A percentile compares a stretch with the other conserved stretches of the same genome.
Conservation (phyloP, 2,113 vertebrate genomes). For the Phaethornis superciliosus region DNA sequence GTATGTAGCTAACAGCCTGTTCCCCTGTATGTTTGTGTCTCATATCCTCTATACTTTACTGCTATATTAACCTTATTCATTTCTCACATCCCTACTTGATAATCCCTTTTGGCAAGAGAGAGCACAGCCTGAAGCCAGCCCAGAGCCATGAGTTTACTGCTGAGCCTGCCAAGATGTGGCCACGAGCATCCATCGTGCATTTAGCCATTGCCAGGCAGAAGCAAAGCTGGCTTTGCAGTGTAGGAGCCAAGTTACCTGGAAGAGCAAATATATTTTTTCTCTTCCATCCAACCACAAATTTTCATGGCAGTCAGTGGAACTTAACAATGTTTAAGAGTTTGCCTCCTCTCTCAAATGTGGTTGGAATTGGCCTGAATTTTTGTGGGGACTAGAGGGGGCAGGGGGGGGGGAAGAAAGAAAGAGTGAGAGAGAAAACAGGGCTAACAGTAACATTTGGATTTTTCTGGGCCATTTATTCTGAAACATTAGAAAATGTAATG, state of each 20-base stretch:
- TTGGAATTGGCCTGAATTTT: constrained; percentile 10
- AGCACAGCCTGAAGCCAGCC: background rate
- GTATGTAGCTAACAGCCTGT: background rate
- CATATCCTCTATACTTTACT: background rate
- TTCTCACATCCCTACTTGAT: background rate
- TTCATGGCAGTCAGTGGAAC: constrained; percentile 7
- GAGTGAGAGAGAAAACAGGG: background rate
- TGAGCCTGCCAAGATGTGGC: background rate
- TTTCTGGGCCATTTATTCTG: constrained; percentile 10
- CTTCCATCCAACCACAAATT: background rate
- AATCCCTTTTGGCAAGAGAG: background rate
- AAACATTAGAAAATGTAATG: constrained; percentile 8
- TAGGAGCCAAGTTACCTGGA: constrained; percentile 7
- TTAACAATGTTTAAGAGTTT: background rate
- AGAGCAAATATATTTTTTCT: background rate
- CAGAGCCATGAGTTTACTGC: background rate
- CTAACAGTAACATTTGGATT: constrained; percentile 36
- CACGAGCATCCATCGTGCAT: rapidly evolving
- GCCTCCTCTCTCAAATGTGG: constrained; percentile 8
- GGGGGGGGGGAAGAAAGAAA: background rate
- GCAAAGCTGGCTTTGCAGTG: background rate
- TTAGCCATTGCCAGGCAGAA: background rate
- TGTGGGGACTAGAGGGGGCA: background rate
- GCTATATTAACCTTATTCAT: background rate
- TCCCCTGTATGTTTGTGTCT: background rate